Evolutionary conservation across 2,113 vertebrate species (phyloP).

Genomic region (Suncus etruscus): DNA sequence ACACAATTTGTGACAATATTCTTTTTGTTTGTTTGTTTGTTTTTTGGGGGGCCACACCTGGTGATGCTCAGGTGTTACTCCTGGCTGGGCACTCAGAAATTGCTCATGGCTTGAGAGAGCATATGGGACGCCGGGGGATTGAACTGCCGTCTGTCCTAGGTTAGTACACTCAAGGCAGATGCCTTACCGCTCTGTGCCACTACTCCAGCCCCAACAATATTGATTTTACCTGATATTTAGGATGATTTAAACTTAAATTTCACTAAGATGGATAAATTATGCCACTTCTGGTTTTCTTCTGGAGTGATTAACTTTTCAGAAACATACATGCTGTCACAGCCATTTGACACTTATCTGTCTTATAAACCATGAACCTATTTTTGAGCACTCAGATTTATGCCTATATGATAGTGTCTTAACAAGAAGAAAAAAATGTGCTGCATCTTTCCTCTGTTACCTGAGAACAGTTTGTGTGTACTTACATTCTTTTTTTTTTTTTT

Average conservation of each 20-base stretch:
- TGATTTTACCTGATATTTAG: conserved; percentile 91
- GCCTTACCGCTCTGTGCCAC: too few relatives aligned
- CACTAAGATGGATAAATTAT: conserved; percentile 92
- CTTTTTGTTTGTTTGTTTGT: too few relatives aligned
- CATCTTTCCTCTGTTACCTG: conserved; percentile 88
- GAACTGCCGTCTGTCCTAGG: too few relatives aligned
- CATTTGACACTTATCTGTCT: conserved; percentile 88
- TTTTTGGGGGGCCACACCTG: too few relatives aligned
- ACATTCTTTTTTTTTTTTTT: too few relatives aligned
- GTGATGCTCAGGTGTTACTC: too few relatives aligned
- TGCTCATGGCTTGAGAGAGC: too few relatives aligned
- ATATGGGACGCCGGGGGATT: too few relatives aligned
- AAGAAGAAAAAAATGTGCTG: conserved; percentile 90
- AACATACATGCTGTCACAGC: conserved; percentile 90
- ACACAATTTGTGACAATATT: conserved; percentile 89
- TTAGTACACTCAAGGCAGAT: too few relatives aligned
- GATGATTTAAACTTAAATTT: conserved; percentile 90
- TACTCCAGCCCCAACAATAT: background rate
- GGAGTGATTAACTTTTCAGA: conserved; percentile 85
- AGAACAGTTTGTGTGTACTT: conserved; percentile 89
- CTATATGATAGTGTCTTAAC: conserved; percentile 89
- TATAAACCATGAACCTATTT: conserved; percentile 89
- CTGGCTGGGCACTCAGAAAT: too few relatives aligned
- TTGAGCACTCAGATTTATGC: conserved; percentile 90
- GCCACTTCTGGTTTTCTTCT: conserved; percentile 90